A percentile compares a stretch with the other conserved stretches of the same genome.
phyloP scores from a whole-genome alignment of 2,888 invertebrate genomes.

The Sepiola atlantica region DNA sequence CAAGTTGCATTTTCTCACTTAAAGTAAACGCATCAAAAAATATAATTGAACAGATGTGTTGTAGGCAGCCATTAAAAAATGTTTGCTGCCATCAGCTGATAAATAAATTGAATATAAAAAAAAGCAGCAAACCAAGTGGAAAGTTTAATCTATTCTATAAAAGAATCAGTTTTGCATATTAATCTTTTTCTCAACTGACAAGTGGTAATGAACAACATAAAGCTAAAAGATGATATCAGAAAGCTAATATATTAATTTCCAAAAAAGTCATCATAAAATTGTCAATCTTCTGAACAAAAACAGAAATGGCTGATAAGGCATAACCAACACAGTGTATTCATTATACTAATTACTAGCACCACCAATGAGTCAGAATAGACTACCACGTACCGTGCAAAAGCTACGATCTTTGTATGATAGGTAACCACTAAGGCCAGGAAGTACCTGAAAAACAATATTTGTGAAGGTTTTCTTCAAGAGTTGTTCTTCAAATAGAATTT shows the following conservation, averaged over 20 bases:
- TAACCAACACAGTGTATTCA: background rate
- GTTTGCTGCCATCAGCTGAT: background rate
- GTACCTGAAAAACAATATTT: conserved; percentile 41
- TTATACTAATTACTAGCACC: conserved; percentile 1
- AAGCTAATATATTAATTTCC: background rate
- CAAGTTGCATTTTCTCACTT: background rate
- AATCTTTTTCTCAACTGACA: background rate
- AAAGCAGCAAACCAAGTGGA: background rate
- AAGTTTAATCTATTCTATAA: background rate
- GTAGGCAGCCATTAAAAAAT: background rate
- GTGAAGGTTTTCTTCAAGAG: conserved; percentile 33
- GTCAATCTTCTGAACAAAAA: background rate
- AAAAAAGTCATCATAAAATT: background rate
- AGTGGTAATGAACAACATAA: background rate
- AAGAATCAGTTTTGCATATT: background rate
- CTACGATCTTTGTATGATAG: conserved; percentile 42
- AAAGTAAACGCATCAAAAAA: background rate
- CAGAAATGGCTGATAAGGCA: background rate
- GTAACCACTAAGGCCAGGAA: conserved; percentile 45
- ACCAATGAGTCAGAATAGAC: conserved; percentile 39
- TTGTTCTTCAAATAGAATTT: conserved; percentile 34
- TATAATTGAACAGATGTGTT: background rate
- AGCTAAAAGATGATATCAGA: background rate
- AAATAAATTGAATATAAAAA: background rate
- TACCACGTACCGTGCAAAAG: conserved; percentile 44